phyloP scores from a whole-genome alignment of 2,888 invertebrate genomes.

The Melinaea menophilus region DNA sequence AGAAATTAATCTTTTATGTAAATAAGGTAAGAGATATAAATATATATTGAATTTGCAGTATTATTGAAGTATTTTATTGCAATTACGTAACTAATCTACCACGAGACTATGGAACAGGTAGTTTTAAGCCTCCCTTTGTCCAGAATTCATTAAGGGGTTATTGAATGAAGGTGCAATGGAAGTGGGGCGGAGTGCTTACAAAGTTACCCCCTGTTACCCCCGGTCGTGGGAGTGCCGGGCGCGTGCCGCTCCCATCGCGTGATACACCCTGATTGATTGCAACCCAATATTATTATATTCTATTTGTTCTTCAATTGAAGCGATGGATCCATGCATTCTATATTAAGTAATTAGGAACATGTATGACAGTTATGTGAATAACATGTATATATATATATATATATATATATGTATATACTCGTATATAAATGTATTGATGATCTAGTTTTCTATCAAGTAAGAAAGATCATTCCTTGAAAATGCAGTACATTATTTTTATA shows the following conservation, averaged over 20 bases:
- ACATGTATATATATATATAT: no score
- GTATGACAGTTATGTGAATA: no score
- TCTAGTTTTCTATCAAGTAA: no score
- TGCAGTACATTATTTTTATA: no score
- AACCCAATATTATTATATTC: conserved; percentile 43
- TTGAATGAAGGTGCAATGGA: conserved; percentile 42
- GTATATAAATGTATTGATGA: no score
- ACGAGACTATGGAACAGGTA: neutral
- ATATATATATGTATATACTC: no score
- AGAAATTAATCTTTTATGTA: neutral
- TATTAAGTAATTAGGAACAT: conserved; percentile 44
- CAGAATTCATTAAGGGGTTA: conserved; percentile 22
- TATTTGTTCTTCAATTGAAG: conserved; percentile 36
- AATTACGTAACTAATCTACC: no score
- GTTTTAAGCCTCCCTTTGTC: conserved; percentile 18
- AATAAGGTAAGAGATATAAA: neutral
- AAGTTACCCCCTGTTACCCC: conserved; percentile 36
- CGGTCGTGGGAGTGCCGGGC: conserved; percentile 75
- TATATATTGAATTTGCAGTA: no score
- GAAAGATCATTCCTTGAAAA: no score
- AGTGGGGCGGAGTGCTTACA: conserved; percentile 39
- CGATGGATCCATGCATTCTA: conserved; percentile 31
- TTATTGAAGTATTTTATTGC: neutral
- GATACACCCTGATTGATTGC: conserved; percentile 58
- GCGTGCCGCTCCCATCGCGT: conserved; percentile 77